These are phyloP conservation scores for Equus przewalskii DNA, from an alignment of 2,113 vertebrate genomes.

Conservation along the genomic window DNA sequence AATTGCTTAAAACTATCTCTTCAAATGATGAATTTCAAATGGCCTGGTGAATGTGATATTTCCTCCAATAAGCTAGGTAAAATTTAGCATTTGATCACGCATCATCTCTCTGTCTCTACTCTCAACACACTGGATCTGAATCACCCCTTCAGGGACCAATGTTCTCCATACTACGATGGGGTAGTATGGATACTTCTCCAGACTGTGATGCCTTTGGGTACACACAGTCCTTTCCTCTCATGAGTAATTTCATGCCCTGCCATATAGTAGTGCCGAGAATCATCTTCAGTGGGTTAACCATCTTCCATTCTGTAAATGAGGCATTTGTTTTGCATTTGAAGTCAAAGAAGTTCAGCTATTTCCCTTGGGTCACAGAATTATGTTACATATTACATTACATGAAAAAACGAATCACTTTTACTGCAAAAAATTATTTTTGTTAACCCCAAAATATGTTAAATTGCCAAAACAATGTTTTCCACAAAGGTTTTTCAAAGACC, in stretches of 20 bases:
- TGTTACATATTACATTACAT: background rate
- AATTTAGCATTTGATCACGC: background rate
- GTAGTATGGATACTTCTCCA: too few relatives aligned
- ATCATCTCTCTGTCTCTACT: background rate
- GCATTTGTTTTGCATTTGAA: background rate
- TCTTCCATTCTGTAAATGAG: background rate
- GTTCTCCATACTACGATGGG: background rate
- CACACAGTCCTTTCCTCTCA: background rate
- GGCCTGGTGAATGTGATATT: background rate
- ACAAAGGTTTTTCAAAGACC: background rate
- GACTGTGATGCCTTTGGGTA: too few relatives aligned
- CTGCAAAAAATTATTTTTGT: background rate
- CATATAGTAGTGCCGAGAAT: background rate
- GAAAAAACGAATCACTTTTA: background rate
- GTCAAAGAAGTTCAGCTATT: background rate
- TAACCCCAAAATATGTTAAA: background rate
- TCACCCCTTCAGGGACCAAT: background rate
- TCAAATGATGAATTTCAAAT: slow-evolving; percentile 22
- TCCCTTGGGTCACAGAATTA: background rate
- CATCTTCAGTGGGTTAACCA: background rate
- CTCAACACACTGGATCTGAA: background rate
- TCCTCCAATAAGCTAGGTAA: background rate
- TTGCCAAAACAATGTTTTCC: background rate
- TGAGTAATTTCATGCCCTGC: background rate
- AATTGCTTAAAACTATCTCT: background rate